Evolutionary conservation across 2,888 invertebrate genomes (phyloP).

Genomic region (Pterostichus madidus): DNA sequence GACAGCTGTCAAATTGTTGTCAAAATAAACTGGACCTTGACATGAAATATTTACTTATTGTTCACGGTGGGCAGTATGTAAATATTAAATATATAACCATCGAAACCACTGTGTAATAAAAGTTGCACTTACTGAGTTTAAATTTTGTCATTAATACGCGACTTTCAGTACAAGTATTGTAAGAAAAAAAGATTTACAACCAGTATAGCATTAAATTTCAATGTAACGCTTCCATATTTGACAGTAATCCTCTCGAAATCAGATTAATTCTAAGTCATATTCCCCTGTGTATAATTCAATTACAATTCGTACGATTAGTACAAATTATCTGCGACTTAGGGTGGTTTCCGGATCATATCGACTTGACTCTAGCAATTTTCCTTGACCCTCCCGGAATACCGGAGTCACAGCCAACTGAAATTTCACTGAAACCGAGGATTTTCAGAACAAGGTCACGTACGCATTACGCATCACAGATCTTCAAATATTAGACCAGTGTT

Average conservation of each 20-base stretch:
- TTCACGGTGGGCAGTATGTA: no score
- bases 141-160: no score
- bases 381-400: neutral
- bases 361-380: slow-evolving; percentile 6
- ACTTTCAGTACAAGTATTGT: no score
- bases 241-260: neutral
- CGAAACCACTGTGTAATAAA: no score
- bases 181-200: no score
- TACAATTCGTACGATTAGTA: slow-evolving; percentile 12
- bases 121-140: no score
- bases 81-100: no score
- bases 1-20: no score
- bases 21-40: no score
- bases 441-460: neutral
- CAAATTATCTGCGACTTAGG: neutral
- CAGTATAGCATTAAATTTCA: neutral
- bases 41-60: no score
- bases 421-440: neutral
- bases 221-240: neutral
- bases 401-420: neutral
- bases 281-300: neutral
- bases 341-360: neutral
- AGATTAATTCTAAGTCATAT: neutral
- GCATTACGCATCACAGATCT: neutral
- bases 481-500: neutral